phyloP scores from a whole-genome alignment of 2,113 vertebrate genomes.

The Motacilla alba region DNA sequence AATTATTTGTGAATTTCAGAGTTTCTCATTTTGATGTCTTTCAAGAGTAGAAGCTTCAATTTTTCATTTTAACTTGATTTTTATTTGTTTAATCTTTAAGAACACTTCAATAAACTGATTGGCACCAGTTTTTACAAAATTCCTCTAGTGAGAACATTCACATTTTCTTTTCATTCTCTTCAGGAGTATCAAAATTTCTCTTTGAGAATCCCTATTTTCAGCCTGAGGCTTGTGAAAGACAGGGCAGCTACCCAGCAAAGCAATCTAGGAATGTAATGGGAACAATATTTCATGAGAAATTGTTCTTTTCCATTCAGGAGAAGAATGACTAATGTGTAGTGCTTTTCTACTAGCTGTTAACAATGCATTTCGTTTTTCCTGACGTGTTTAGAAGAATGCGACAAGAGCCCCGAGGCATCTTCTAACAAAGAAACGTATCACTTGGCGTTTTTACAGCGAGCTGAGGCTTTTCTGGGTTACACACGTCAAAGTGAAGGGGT shows the following conservation, averaged over 20 bases:
- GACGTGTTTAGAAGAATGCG: neutral
- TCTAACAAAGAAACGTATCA: neutral
- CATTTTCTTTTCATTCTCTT: neutral
- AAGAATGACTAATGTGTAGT: neutral
- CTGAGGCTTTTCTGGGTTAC: slow-evolving; percentile 48
- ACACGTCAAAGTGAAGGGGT: slow-evolving; percentile 1
- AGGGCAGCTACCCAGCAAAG: neutral
- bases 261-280: slow-evolving; percentile 13
- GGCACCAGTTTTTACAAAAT: neutral
- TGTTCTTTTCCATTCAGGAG: slow-evolving; percentile 28
- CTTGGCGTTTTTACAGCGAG: neutral
- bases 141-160: neutral
- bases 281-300: slow-evolving; percentile 30
- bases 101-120: neutral
- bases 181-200: neutral
- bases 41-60: neutral
- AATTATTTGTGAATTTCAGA: neutral
- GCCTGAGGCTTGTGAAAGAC: neutral
- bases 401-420: slow-evolving; percentile 24
- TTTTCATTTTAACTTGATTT: neutral
- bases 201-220: neutral
- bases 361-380: slow-evolving; percentile 16
- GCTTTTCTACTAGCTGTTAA: slow-evolving; percentile 26
- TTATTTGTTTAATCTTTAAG: neutral
- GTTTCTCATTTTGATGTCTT: neutral